Evolutionary conservation across 2,797 vertebrate genomes (phyloP).

Genomic region (Myripristis murdjan): DNA sequence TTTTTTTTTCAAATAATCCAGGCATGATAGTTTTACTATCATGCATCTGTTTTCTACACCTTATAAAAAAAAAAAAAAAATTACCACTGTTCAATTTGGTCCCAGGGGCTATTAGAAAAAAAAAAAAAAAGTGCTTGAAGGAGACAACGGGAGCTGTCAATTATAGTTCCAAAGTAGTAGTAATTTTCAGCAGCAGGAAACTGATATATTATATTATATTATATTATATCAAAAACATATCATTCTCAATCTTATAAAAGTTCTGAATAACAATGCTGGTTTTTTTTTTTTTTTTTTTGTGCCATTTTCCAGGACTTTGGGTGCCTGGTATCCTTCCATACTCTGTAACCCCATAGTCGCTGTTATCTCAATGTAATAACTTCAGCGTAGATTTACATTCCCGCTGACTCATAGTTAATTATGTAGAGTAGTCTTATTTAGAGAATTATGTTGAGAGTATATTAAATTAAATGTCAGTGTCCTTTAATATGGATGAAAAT

Average conservation of each 20-base stretch:
- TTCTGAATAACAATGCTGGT: background rate
- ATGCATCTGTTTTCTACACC: conserved; percentile 58
- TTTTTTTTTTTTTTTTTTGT: no score
- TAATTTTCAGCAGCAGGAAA: conserved; percentile 5
- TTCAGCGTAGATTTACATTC: conserved; percentile 21
- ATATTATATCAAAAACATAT: conserved; percentile 3
- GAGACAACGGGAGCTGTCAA: conserved; percentile 39
- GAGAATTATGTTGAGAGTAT: background rate
- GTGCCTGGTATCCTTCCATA: background rate
- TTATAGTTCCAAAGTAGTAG: conserved; percentile 24
- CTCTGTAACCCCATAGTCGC: background rate
- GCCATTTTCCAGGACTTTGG: conserved; percentile 9
- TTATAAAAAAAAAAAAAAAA: conserved; percentile 65
- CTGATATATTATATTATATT: background rate
- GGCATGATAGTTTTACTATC: no score
- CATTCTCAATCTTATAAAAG: no score
- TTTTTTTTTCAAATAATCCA: no score
- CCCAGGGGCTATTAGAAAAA: conserved; percentile 36
- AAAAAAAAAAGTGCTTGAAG: conserved; percentile 42
- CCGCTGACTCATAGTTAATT: conserved; percentile 36
- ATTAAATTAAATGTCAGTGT: conserved; percentile 23
- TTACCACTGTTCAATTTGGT: conserved; percentile 57
- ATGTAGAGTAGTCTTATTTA: conserved; percentile 9
- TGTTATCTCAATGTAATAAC: conserved; percentile 30
- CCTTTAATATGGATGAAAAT: conserved; percentile 14